Percentiles rank a stretch among this genome's conserved stretches.
Conservation (phyloP, 2,888 invertebrate genomes). For the Nymphalis urticae region DNA sequence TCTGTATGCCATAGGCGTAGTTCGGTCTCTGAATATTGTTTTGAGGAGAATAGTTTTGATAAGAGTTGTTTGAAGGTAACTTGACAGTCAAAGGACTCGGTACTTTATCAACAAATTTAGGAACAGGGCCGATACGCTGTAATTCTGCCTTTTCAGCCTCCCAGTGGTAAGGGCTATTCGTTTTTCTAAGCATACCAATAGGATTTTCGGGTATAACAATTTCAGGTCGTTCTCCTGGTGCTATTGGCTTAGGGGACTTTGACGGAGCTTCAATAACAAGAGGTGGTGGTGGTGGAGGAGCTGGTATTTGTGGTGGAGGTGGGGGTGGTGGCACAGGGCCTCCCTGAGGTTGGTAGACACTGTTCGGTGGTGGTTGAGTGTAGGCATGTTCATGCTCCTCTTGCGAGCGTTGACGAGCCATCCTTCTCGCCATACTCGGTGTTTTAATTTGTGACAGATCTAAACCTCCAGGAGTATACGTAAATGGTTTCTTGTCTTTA, state of each 20-base stretch:
- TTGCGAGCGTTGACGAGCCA: slow-evolving; percentile 84
- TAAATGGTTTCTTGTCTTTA: slow-evolving; percentile 97
- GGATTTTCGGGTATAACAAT: slow-evolving; percentile 89
- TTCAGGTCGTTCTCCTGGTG: slow-evolving; percentile 84
- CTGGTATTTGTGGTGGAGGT: slow-evolving; percentile 71
- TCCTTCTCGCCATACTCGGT: slow-evolving; percentile 92
- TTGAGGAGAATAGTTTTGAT: slow-evolving; percentile 65
- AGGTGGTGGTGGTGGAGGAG: slow-evolving; percentile 83
- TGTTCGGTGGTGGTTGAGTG: slow-evolving; percentile 52
- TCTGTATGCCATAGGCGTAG: slow-evolving; percentile 55
- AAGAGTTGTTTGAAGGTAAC: slow-evolving; percentile 70
- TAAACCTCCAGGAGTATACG: slow-evolving; percentile 96
- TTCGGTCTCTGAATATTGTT: slow-evolving; percentile 57
- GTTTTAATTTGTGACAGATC: slow-evolving; percentile 94
- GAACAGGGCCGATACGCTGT: slow-evolving; percentile 73
- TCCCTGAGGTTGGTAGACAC: slow-evolving; percentile 61
- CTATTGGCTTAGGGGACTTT: slow-evolving; percentile 78
- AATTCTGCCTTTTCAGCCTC: slow-evolving; percentile 82
- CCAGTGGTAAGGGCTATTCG: slow-evolving; percentile 85
- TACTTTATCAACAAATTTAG: slow-evolving; percentile 73
- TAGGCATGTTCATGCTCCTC: slow-evolving; percentile 79
- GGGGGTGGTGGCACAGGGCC: slow-evolving; percentile 69
- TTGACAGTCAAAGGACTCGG: slow-evolving; percentile 77
- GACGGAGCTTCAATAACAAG: slow-evolving; percentile 78
- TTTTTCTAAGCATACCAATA: slow-evolving; percentile 85